Conservation (phyloP, 2,797 vertebrate genomes). For the Scarus forsteni region DNA sequence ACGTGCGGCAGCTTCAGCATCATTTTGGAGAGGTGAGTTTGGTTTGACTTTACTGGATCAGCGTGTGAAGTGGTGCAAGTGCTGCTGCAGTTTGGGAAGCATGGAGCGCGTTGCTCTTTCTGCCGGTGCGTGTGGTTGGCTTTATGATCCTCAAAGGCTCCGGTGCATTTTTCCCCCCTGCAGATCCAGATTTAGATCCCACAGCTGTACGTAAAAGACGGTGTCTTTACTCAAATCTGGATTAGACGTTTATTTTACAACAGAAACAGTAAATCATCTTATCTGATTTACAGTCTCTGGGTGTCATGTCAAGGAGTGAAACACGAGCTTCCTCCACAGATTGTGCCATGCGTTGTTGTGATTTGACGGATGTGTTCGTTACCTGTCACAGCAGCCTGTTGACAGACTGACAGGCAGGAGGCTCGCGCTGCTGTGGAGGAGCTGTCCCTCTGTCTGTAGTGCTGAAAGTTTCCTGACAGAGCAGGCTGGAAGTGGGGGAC, state of each 20-base stretch:
- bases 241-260: background rate
- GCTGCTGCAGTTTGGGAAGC: constrained; percentile 27
- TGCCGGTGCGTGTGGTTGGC: constrained; percentile 15
- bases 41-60: constrained; percentile 1
- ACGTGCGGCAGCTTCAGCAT: constrained; percentile 43
- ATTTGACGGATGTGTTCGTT: constrained; percentile 48
- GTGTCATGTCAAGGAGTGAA: background rate
- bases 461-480: constrained; percentile 81
- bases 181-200: background rate
- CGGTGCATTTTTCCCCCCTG: constrained; percentile 14
- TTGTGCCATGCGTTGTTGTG: background rate
- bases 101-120: constrained; percentile 16
- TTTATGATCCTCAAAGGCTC: constrained; percentile 13
- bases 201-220: constrained; percentile 1
- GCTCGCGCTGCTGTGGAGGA: constrained; percentile 42
- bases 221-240: constrained; percentile 31
- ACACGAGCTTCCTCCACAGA: background rate
- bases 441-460: constrained; percentile 75
- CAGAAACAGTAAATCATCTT: background rate
- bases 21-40: constrained; percentile 86
- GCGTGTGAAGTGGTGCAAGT: constrained; percentile 12
- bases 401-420: constrained; percentile 56
- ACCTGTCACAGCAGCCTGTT: constrained; percentile 62
- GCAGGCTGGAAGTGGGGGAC: background rate
- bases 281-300: background rate